Percentiles rank a stretch among this genome's conserved stretches.
These are phyloP conservation scores for Neoaliturus tenellus DNA, from an alignment of 2,888 invertebrate species.

Conservation along the genomic window DNA sequence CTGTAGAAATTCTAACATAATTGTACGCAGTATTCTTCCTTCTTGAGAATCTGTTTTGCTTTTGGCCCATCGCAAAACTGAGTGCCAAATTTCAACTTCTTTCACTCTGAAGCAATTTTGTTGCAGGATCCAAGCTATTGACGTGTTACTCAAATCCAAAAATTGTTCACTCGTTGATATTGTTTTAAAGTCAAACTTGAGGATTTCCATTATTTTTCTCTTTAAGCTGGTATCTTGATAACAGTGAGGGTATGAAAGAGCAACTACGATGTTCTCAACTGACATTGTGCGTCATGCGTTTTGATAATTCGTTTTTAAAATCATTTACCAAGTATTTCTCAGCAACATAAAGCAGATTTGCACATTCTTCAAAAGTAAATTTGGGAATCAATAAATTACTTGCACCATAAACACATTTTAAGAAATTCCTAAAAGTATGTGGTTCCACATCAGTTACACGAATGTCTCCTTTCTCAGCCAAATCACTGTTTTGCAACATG, in stretches of 20 bases:
- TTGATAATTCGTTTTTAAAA: background rate
- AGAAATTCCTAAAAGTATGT: background rate
- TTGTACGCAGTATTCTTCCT: background rate
- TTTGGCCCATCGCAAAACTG: constrained; percentile 11
- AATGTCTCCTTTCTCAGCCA: constrained; percentile 11
- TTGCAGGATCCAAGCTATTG: background rate
- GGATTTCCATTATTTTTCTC: background rate
- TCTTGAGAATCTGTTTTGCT: background rate
- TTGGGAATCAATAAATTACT: background rate
- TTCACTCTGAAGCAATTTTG: background rate
- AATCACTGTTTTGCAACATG: background rate
- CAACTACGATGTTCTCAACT: background rate
- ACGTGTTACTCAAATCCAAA: background rate
- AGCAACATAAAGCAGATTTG: background rate
- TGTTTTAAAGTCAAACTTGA: background rate
- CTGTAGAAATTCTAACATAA: background rate
- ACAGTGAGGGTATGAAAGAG: background rate
- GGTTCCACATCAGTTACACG: background rate
- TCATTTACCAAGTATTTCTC: constrained; percentile 6
- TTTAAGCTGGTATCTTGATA: background rate
- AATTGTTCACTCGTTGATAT: background rate
- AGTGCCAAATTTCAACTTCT: constrained; percentile 4
- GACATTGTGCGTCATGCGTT: background rate
- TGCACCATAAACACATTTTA: constrained; percentile 12
- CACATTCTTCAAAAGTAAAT: constrained; percentile 1